Evolutionary conservation across 1,140 invertebrate genomes (phyloP).

Genomic region (Ceratosolen fusciceps): DNA sequence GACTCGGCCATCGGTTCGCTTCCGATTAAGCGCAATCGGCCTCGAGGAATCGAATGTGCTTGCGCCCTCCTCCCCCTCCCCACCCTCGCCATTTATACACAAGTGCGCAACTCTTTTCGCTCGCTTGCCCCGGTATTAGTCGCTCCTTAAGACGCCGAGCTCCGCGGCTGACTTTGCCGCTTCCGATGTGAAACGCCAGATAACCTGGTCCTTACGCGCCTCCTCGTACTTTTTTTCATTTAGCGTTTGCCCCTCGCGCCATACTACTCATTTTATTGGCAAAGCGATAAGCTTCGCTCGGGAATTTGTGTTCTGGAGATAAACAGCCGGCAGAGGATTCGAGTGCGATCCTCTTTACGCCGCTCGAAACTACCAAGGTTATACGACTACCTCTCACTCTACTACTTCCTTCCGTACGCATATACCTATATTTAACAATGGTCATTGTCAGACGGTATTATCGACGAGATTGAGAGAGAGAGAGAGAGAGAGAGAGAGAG

Average conservation of each 20-base stretch:
- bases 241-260: background rate
- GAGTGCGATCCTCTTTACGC: no score
- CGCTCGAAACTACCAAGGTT: no score
- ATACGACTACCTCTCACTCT: no score
- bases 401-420: no score
- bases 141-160: background rate
- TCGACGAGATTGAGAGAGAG: no score
- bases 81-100: background rate
- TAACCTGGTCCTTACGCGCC: constrained; percentile 23
- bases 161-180: background rate
- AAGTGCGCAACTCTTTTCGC: constrained; percentile 7
- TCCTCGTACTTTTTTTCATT: constrained; percentile 28
- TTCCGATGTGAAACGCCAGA: constrained; percentile 15
- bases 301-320: background rate
- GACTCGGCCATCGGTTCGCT: constrained; percentile 31
- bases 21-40: constrained; percentile 40
- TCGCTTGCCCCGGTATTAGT: constrained; percentile 19
- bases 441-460: no score
- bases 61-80: no score
- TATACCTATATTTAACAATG: no score
- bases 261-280: background rate
- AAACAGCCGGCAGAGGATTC: background rate
- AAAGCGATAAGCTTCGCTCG: background rate
- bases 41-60: constrained; percentile 16
- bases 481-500: no score